These are phyloP conservation scores for Siniperca scherzeri DNA, from an alignment of 2,797 vertebrate genomes.

Conservation along the genomic window DNA sequence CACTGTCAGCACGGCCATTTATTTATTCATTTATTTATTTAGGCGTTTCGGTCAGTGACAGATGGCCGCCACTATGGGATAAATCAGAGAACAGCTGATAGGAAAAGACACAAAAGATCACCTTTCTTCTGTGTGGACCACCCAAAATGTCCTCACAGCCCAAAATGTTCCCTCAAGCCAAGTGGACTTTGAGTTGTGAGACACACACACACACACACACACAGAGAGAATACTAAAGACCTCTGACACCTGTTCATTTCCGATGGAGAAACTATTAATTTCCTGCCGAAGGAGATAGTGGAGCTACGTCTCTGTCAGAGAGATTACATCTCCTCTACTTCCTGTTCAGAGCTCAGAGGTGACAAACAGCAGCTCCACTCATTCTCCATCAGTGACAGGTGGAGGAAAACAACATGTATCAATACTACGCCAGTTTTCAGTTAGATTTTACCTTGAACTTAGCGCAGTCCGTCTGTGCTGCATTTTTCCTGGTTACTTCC, in stretches of 20 bases:
- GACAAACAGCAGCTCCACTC: constrained; percentile 20
- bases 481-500: no score
- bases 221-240: constrained; percentile 20
- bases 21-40: background rate
- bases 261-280: constrained; percentile 70
- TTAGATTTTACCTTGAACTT: no score
- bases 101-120: background rate
- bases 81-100: background rate
- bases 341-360: background rate
- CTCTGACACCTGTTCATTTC: constrained; percentile 74
- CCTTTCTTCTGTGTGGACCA: background rate
- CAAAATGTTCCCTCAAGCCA: background rate
- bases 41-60: no score
- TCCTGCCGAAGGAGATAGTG: constrained; percentile 46
- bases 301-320: constrained; percentile 21
- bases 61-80: no score
- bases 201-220: background rate
- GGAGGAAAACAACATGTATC: constrained; percentile 6
- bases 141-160: background rate
- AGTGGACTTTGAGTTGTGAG: no score
- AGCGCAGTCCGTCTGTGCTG: no score
- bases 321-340: constrained; percentile 32
- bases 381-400: background rate
- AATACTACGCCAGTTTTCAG: no score
- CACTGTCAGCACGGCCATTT: background rate